These are phyloP conservation scores for Platyrinchus mystaceus DNA, from an alignment of 2,797 vertebrate genomes.

Conservation along the genomic window DNA sequence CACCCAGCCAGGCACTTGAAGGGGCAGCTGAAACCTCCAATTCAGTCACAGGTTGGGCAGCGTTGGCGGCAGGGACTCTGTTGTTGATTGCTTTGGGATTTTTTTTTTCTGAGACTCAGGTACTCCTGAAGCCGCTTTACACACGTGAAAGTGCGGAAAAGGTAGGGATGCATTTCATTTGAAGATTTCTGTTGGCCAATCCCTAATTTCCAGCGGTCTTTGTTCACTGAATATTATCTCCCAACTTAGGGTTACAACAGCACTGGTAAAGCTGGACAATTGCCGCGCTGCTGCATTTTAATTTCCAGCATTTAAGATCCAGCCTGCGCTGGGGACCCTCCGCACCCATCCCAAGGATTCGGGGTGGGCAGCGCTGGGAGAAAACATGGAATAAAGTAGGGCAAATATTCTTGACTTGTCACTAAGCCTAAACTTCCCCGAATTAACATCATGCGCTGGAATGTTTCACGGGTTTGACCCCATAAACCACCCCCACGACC, in stretches of 20 bases:
- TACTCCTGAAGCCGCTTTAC: not conserved
- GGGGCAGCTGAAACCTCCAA: not conserved
- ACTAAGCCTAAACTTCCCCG: not conserved
- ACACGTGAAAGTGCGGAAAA: not conserved
- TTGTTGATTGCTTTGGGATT: not conserved
- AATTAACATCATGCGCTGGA: not conserved
- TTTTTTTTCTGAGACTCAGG: not conserved
- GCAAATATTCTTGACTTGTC: not conserved
- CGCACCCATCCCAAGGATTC: accelerated
- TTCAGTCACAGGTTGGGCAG: not conserved
- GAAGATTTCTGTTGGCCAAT: not conserved
- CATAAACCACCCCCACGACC: not conserved
- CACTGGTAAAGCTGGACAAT: not conserved
- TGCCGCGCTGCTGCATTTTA: not conserved
- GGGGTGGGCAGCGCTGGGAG: not conserved
- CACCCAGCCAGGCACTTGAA: accelerated
- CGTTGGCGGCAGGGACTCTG: accelerated
- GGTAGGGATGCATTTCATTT: not conserved
- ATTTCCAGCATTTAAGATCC: not conserved
- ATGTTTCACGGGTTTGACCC: accelerated
- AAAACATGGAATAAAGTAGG: not conserved
- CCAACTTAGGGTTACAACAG: not conserved
- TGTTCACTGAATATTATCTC: not conserved
- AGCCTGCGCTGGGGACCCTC: not conserved
- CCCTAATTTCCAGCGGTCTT: not conserved